Base-by-base conservation (phyloP, 2,797 vertebrate genomes). In the Pseudochirops corinnae region DNA sequence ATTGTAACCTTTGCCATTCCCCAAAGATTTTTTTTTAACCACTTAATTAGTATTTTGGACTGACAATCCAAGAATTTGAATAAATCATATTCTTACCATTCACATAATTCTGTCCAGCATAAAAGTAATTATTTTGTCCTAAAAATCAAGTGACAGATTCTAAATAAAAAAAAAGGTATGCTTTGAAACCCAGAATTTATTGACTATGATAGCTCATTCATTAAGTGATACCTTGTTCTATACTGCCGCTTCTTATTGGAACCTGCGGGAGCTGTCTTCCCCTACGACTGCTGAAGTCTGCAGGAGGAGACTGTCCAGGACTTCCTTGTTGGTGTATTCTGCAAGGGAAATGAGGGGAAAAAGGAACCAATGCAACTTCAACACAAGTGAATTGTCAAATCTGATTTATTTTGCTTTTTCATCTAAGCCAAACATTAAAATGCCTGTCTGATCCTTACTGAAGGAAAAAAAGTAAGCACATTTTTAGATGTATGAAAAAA, bases 221-320 rank as follows among this genome's bases (percentile, higher is more conserved):
- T 95, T 94, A 96, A 98, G 29, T 98, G 98, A 99, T 99, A 99
- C 99, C 99, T 99, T 99, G 99, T 98, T 99, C 99, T 98, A 99
- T 98, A 98, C 99, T 99, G 99, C 99, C 99, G 98, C 99, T 99
- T 97, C 99, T 99, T 93, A 99, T 98, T 29, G 99, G 99, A 97
- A 99, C 99, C 97, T 99, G 99, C 0, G 99, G 99, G 92, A 99
- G 99, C 97, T 99, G 99, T 92, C 99, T 99, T 98, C 99, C 99
- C 98, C 99, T 99, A 97, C 99, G 99, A 95, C 98, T 99, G 98
- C 99, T 99, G 98, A 99, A 99, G 92, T 99, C 99, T 62, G 98
- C 97, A 13, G 99, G 98, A 95, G 99, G 99, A 93, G 99, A 99
- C 94, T 98, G 98, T 0, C 99, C 98, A 55, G 98, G 99, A 98